Evolutionary conservation across 2,888 invertebrate genomes (phyloP).

Genomic region (Liodrosophila aerea): DNA sequence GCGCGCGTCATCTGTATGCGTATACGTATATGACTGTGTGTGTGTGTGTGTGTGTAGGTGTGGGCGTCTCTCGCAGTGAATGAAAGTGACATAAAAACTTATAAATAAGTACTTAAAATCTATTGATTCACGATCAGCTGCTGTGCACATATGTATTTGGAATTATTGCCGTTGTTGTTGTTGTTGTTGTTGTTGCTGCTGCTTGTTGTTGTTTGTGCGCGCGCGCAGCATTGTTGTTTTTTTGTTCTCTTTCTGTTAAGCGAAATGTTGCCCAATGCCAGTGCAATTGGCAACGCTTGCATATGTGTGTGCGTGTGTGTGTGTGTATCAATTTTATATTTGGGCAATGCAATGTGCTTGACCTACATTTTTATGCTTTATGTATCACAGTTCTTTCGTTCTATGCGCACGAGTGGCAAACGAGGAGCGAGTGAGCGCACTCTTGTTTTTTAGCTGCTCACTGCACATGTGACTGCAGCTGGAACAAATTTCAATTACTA

Average conservation of each 20-base stretch:
- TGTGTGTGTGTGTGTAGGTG: conserved; percentile 13
- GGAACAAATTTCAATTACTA: conserved; percentile 40
- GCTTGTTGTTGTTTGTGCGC: conserved; percentile 22
- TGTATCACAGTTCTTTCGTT: conserved; percentile 29
- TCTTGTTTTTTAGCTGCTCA: conserved; percentile 43
- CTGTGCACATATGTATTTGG: background rate
- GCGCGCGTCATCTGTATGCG: conserved; percentile 47
- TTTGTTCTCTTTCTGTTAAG: conserved; percentile 9
- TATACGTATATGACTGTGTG: conserved; percentile 8
- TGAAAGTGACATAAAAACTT: conserved; percentile 46
- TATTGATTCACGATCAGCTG: conserved; percentile 35
- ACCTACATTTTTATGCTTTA: conserved; percentile 41
- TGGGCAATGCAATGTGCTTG: conserved; percentile 51
- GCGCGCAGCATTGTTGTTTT: conserved; percentile 37
- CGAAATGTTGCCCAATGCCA: conserved; percentile 30
- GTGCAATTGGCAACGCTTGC: conserved; percentile 26
- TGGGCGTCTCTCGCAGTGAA: conserved; percentile 33
- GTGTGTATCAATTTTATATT: conserved; percentile 33
- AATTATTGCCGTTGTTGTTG: conserved; percentile 19
- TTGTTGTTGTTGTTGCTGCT: conserved; percentile 9
- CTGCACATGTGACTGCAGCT: conserved; percentile 26
- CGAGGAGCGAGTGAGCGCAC: conserved; percentile 6
- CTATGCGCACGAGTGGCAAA: conserved; percentile 12
- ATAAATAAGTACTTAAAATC: conserved; percentile 36
- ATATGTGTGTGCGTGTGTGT: conserved; percentile 3